Conservation (phyloP, 1,140 invertebrate species). For the Zeugodacus cucurbitae region DNA sequence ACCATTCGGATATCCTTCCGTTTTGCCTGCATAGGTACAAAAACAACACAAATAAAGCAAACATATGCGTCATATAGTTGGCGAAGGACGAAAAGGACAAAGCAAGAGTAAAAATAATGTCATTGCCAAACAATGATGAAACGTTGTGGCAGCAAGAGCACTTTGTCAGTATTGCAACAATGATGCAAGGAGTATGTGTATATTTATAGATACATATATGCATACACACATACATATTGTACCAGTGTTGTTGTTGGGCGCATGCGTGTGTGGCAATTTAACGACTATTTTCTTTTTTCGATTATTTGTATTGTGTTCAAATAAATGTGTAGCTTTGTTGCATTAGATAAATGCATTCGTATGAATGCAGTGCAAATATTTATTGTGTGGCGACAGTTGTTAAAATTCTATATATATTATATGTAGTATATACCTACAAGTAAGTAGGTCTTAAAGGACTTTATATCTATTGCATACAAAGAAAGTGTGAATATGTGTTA, state of each 20-base stretch:
- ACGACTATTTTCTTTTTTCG: neutral
- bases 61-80: neutral
- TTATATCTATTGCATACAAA: neutral
- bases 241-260: neutral
- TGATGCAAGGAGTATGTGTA: neutral
- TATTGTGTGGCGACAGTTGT: constrained; percentile 5
- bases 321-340: neutral
- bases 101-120: constrained; percentile 7
- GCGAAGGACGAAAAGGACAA: constrained; percentile 4
- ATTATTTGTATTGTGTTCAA: neutral
- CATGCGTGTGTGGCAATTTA: neutral
- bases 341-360: neutral
- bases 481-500: neutral
- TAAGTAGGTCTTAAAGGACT: neutral
- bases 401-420: neutral
- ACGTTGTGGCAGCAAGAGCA: neutral
- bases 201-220: neutral
- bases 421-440: neutral
- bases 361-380: neutral
- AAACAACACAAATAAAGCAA: neutral
- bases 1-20: constrained; percentile 21
- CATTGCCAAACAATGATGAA: constrained; percentile 25
- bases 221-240: neutral
- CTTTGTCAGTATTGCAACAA: constrained; percentile 21
- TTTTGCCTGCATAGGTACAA: neutral